A percentile compares a stretch with the other conserved stretches of the same genome.
Conservation (phyloP, 2,888 invertebrate species). For the Nymphalis polychloros region DNA sequence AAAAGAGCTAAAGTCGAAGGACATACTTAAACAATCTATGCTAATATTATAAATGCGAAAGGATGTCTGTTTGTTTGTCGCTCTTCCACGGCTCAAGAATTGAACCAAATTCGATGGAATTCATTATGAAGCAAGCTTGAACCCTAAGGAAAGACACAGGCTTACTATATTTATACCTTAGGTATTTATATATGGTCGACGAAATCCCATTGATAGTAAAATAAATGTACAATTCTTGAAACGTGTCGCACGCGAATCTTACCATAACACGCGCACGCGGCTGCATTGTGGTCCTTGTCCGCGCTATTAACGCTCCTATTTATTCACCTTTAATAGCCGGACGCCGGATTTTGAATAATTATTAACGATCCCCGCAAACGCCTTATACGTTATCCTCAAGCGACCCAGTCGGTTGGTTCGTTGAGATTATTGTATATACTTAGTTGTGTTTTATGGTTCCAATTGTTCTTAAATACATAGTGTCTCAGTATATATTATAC, state of each 20-base stretch:
- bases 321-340: constrained; percentile 68
- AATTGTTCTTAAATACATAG: too few relatives aligned
- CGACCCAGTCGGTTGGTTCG: constrained; percentile 11
- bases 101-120: too few relatives aligned
- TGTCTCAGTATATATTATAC: too few relatives aligned
- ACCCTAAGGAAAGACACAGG: too few relatives aligned
- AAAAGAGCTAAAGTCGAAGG: too few relatives aligned
- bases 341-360: constrained; percentile 69
- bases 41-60: too few relatives aligned
- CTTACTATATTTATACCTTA: too few relatives aligned
- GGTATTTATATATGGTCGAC: background rate
- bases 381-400: constrained; percentile 45
- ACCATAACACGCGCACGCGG: constrained; percentile 52
- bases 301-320: constrained; percentile 70
- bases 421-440: background rate
- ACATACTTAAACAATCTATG: too few relatives aligned
- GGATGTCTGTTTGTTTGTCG: too few relatives aligned
- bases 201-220: background rate
- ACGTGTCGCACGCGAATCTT: constrained; percentile 45
- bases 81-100: too few relatives aligned
- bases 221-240: constrained; percentile 38
- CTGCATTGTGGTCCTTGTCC: constrained; percentile 68
- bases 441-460: background rate
- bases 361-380: constrained; percentile 55
- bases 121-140: too few relatives aligned